A percentile compares a stretch with the other conserved stretches of the same genome.
Evolutionary conservation across 2,113 vertebrate species (phyloP).

Genomic region (Aptenodytes forsteri): DNA sequence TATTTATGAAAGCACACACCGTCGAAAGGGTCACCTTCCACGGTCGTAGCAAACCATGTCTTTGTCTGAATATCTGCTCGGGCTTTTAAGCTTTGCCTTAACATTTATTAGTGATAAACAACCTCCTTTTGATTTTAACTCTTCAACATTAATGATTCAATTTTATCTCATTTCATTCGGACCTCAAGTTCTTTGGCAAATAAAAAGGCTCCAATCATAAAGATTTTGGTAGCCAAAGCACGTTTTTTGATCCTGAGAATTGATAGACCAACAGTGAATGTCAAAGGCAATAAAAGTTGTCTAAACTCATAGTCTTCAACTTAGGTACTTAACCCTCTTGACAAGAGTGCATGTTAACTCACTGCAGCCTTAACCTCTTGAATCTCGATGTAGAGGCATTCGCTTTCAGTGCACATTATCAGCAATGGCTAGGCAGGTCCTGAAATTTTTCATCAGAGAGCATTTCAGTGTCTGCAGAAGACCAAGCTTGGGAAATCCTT

Average conservation of each 20-base stretch:
- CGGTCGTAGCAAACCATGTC: background rate
- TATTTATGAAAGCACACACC: accelerated
- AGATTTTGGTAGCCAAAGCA: background rate
- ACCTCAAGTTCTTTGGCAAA: background rate
- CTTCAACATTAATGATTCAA: background rate
- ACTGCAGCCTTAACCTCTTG: background rate
- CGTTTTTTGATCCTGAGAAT: background rate
- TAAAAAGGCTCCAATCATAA: background rate
- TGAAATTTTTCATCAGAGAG: background rate
- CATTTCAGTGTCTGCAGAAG: background rate
- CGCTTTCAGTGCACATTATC: background rate
- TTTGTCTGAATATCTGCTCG: background rate
- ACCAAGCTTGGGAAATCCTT: background rate
- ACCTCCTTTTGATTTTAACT: background rate
- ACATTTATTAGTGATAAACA: background rate
- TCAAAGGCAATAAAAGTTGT: background rate
- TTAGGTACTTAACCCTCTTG: background rate
- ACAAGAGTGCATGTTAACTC: background rate
- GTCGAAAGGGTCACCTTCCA: background rate
- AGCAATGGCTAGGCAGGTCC: background rate
- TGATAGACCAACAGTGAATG: background rate
- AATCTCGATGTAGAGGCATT: background rate
- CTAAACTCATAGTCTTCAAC: background rate
- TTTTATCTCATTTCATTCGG: background rate
- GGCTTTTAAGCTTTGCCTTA: background rate